phyloP scores from a whole-genome alignment of 2,113 vertebrate genomes.

The Archilochus colubris region DNA sequence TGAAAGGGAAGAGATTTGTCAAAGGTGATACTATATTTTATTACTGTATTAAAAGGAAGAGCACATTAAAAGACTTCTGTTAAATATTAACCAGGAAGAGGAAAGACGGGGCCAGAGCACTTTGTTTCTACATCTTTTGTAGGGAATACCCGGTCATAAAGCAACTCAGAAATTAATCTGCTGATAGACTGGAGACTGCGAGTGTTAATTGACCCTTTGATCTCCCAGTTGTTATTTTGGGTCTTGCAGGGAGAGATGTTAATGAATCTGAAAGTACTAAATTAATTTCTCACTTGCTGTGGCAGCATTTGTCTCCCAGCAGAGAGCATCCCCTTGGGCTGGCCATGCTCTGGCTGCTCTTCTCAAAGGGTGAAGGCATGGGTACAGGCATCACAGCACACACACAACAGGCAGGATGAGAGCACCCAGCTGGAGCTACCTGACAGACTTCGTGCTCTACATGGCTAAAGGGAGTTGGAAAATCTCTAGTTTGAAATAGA shows the following conservation, averaged over 20 bases:
- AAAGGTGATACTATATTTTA: conserved; percentile 33
- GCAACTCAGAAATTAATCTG: conserved; percentile 39
- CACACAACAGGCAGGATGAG: accelerated
- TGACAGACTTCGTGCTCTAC: neutral
- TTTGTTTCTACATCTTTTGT: conserved; percentile 14
- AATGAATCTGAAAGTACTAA: conserved; percentile 42
- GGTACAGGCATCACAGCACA: neutral
- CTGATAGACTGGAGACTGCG: conserved; percentile 14
- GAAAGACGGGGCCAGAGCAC: neutral
- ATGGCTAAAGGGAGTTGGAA: neutral
- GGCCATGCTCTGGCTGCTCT: neutral
- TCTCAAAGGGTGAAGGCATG: accelerated
- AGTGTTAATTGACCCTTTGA: conserved; percentile 37
- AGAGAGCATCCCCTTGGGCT: neutral
- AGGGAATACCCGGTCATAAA: neutral
- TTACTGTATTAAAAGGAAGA: conserved; percentile 23
- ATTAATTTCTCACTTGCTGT: neutral
- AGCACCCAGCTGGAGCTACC: neutral
- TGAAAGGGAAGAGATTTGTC: conserved; percentile 47
- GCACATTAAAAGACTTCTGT: conserved; percentile 13
- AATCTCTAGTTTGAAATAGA: neutral
- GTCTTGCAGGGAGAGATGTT: neutral
- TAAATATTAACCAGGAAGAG: conserved; percentile 42
- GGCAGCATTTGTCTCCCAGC: conserved; percentile 1
- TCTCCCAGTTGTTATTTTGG: conserved; percentile 44